Base-by-base conservation (phyloP, 2,113 vertebrate species). In the Vimba vimba region DNA sequence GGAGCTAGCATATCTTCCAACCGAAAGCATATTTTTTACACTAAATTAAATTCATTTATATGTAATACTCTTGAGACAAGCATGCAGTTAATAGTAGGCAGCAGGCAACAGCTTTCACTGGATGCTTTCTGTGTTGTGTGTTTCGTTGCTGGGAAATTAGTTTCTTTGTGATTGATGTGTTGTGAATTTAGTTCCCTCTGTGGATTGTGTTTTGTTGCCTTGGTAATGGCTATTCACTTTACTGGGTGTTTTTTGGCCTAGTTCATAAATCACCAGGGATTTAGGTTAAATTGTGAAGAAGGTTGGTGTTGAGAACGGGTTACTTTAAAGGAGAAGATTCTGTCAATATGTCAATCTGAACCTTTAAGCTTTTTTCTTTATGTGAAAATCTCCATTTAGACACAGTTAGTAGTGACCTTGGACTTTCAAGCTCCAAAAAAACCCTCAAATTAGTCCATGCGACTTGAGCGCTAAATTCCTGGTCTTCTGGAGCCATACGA, bases 251-350 rank as follows among this genome's bases (percentile, higher is more conserved):
- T 91, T 90, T 27, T 89, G 43, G 82, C 62, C 73, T 36, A 60
- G 36, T 82, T 90, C 25, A 82, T 88, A 89, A 92, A 92, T 90
- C 88, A 91, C 84, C 74, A 4, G 36, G 19, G 89, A 90, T 87
- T 92, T 91, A 91, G 91, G 88, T 86, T 88, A 50, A 83, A 86
- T 85, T 89, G 85, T 50, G 69, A 90, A 87, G 64, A 91, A 73
- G 60, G 90, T 92, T 89, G 89, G 90, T 90, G 90, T 85, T 64
- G 80, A 82, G 87, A 90, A 86, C 83, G 87, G 88, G 90, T 89
- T 85, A 84, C 83, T 91, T 83, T 86, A 83, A 86, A 86, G 82
- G 71, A 88, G 21, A 73, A 45, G n/a, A 64, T 64, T n/a, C n/a
- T 27, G 23, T 27, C 36, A 45, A n/a, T 33, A 36, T 45, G 66